A percentile compares a stretch with the other conserved stretches of the same genome.
These are phyloP conservation scores for Zaprionus ghesquierei DNA, from an alignment of 1,140 invertebrate species.

Conservation along the genomic window DNA sequence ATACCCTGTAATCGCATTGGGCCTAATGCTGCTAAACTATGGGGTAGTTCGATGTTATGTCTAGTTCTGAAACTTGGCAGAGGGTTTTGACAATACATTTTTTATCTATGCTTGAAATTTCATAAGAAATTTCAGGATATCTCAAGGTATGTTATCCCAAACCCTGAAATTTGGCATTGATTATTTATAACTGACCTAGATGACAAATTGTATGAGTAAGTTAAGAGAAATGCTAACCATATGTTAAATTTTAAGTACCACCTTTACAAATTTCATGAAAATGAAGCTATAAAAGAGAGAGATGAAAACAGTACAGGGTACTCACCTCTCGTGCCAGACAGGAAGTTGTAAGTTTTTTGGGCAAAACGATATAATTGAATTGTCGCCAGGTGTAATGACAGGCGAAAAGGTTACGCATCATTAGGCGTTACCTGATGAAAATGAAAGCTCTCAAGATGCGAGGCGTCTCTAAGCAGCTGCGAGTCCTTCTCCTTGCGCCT, in stretches of 20 bases:
- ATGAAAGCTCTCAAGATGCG: not conserved
- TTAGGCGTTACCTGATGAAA: conserved; percentile 15
- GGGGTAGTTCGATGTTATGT: not conserved
- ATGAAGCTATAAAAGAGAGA: too few species aligned
- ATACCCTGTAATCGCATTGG: conserved; percentile 14
- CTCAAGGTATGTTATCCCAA: too few species aligned
- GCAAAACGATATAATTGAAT: conserved; percentile 37
- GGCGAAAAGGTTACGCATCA: conserved; percentile 49
- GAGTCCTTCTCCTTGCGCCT: not conserved
- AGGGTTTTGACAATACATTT: not conserved
- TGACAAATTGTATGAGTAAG: not conserved
- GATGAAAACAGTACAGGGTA: not conserved
- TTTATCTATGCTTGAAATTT: too few species aligned
- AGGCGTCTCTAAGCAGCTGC: not conserved
- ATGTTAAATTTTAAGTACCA: too few species aligned
- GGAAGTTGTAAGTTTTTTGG: conserved; percentile 13
- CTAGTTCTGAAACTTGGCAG: not conserved
- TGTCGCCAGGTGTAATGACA: conserved; percentile 35
- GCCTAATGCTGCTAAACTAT: not conserved
- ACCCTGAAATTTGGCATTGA: not conserved
- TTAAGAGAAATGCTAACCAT: not conserved
- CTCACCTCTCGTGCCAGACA: not conserved
- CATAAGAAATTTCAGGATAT: too few species aligned
- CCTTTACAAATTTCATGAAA: too few species aligned
- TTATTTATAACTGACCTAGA: not conserved